These are phyloP conservation scores for Sphenodon punctatus DNA, from an alignment of 2,797 vertebrate species.

Conservation along the genomic window DNA sequence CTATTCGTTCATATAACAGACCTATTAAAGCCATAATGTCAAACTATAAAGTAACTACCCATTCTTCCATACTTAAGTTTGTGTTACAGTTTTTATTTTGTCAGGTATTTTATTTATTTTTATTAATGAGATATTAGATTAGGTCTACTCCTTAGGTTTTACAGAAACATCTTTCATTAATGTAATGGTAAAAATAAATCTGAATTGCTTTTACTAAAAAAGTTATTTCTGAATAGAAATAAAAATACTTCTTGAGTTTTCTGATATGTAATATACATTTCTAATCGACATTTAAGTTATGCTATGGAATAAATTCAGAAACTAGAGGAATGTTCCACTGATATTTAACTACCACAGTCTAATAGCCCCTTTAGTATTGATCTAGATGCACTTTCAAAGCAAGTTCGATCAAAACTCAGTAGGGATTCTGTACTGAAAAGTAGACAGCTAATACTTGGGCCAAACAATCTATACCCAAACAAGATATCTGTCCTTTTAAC, in stretches of 20 bases:
- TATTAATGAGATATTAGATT: background rate
- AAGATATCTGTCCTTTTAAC: conserved; percentile 54
- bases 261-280: background rate
- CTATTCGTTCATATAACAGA: background rate
- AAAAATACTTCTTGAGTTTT: background rate
- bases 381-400: conserved; percentile 64
- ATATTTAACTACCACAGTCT: conserved; percentile 39
- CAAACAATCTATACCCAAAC: conserved; percentile 56
- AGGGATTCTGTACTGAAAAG: conserved; percentile 55
- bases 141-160: background rate
- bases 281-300: background rate
- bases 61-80: background rate
- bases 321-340: conserved; percentile 19
- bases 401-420: conserved; percentile 59
- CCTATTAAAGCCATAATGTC: background rate
- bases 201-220: background rate
- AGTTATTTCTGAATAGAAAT: background rate
- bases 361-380: conserved; percentile 51
- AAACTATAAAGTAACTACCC: background rate
- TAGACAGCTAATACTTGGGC: conserved; percentile 54
- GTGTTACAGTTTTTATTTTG: background rate
- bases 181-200: too few species aligned
- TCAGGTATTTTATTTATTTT: background rate
- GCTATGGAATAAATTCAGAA: background rate
- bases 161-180: background rate